Evolutionary conservation across 2,113 vertebrate species (phyloP).

Genomic region (Fukomys damarensis): DNA sequence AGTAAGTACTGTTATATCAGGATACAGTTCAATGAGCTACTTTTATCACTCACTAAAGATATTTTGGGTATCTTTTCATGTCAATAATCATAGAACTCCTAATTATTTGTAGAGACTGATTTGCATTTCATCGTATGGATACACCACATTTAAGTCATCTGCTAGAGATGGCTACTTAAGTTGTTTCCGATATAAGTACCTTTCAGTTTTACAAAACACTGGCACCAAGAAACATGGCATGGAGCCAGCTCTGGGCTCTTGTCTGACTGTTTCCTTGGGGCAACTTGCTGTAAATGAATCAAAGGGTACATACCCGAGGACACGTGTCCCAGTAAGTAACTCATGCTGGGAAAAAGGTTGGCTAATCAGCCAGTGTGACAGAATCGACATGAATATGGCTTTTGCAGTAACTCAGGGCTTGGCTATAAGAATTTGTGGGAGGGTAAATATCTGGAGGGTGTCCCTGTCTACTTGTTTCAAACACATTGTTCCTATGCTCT

Average conservation of each 20-base stretch:
- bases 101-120: background rate
- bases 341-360: background rate
- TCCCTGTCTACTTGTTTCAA: background rate
- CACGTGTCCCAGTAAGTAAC: background rate
- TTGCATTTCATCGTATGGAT: background rate
- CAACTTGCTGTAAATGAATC: background rate
- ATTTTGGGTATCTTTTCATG: background rate
- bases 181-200: background rate
- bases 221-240: background rate
- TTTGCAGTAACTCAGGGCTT: background rate
- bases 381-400: background rate
- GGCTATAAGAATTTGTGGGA: background rate
- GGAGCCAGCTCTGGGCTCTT: background rate
- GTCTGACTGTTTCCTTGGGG: background rate
- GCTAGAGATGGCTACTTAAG: background rate
- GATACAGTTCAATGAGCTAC: background rate
- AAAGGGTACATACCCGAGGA: background rate
- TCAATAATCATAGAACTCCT: background rate
- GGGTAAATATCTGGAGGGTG: background rate
- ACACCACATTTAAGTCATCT: background rate
- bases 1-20: background rate
- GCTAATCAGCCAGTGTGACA: background rate
- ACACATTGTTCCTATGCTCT: background rate
- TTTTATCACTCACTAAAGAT: slow-evolving; percentile 1
- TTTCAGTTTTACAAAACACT: background rate